Base-by-base conservation (phyloP, 2,113 vertebrate genomes). In the Pandion haliaetus region DNA sequence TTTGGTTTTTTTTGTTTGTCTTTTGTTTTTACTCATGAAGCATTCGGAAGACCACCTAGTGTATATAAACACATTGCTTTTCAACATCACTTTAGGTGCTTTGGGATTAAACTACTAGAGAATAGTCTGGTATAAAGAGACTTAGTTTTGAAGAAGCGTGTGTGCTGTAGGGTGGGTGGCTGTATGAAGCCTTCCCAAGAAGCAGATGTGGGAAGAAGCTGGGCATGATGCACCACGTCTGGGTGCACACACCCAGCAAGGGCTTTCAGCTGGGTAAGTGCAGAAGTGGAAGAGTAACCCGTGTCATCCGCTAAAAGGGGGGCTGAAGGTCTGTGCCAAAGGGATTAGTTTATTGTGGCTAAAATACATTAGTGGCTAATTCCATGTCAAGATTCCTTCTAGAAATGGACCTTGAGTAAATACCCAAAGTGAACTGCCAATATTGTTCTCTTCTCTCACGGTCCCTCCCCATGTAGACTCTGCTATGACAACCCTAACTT, bases 171-270 rank as follows among this genome's bases (percentile, higher is more conserved):
- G 26, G 11, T 42, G 49, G 4, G 24, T 21, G 29, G 50, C 38
- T 34, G 6, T 10, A 14, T 3, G 36, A 42, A 86, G 17, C 7
- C 16, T 58, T 73, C 42, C 58, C 17, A 14, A 42, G 24, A n/a
- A 5, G 18, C 34, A 44, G 45, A 8, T 11, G 4, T 10, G 25
- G 40, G 50, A 57, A 58, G 31, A 45, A 72, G 24, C 15, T 55
- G 59, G 34, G 14, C 5, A 3, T 7, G 55, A 36, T 40, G 54
- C 3, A 8, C 44, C 5, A 0, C 0, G 1, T 34, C 42, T 5
- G 6, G 29, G 36, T 5, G 42, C 28, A 6, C 1, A 0, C 13
- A 24, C 28, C 23, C 47, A 45, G 50, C 32, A 11, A 34, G 34
- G 6, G 42, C 80, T 61, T 62, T 9, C 34, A 62, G 24, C 40